Percentiles rank a stretch among this genome's conserved stretches.
Evolutionary conservation across 1,140 invertebrate genomes (phyloP).

Genomic region (Cydia strobilella): DNA sequence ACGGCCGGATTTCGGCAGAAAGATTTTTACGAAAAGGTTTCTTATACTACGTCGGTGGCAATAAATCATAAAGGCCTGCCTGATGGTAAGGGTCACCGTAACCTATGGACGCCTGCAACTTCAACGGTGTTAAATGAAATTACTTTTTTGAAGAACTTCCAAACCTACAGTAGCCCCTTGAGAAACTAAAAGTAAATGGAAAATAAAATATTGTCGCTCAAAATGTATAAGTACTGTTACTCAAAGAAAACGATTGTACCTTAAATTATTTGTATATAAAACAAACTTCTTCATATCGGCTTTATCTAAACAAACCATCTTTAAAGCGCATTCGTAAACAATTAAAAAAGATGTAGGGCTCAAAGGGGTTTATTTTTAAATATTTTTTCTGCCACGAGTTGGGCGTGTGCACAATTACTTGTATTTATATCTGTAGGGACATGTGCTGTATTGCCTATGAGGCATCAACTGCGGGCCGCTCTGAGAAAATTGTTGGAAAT

Average conservation of each 20-base stretch:
- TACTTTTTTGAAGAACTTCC: too few species aligned
- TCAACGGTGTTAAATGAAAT: too few species aligned
- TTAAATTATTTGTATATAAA: neutral
- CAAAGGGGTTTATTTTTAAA: slow-evolving; percentile 60
- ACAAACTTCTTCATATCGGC: neutral
- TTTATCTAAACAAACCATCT: slow-evolving; percentile 19
- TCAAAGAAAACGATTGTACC: neutral
- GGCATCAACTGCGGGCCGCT: slow-evolving; percentile 44
- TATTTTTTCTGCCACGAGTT: slow-evolving; percentile 52
- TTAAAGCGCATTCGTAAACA: slow-evolving; percentile 15
- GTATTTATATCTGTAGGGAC: slow-evolving; percentile 73
- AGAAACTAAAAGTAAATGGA: too few species aligned
- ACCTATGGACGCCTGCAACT: too few species aligned
- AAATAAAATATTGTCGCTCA: too few species aligned
- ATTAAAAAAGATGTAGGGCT: slow-evolving; percentile 26
- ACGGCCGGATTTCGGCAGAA: too few species aligned
- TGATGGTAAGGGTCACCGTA: too few species aligned
- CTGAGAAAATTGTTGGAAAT: neutral
- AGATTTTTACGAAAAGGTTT: too few species aligned
- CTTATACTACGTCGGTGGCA: too few species aligned
- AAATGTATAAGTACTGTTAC: too few species aligned
- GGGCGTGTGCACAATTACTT: slow-evolving; percentile 73
- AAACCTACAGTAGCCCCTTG: too few species aligned
- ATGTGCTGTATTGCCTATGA: slow-evolving; percentile 55
- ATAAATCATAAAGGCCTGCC: too few species aligned